Conservation (phyloP, 2,888 invertebrate genomes). For the Orchesella flavescens region DNA sequence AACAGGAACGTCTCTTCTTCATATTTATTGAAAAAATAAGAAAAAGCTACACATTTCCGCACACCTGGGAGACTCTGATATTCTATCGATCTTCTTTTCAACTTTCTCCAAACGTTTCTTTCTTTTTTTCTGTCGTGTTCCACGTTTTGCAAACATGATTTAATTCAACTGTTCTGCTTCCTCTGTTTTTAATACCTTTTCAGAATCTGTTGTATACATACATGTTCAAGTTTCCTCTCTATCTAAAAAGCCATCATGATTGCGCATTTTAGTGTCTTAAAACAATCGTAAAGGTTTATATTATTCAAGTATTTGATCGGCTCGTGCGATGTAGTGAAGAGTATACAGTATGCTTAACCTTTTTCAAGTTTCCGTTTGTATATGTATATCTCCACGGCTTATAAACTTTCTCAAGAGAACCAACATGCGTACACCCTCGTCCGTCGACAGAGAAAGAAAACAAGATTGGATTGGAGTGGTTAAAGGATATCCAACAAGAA, state of each 20-base stretch:
- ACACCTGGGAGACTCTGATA: conserved; percentile 26
- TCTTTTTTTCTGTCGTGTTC: background rate
- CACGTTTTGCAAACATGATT: no score
- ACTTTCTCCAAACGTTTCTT: conserved; percentile 14
- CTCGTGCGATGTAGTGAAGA: no score
- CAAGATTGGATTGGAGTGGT: no score
- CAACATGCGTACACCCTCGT: no score
- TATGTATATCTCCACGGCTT: no score
- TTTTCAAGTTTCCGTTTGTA: no score
- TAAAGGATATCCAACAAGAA: no score
- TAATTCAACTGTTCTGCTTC: background rate
- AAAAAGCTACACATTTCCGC: background rate
- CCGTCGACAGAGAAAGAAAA: no score
- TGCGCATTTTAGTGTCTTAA: background rate
- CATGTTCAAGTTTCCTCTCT: background rate
- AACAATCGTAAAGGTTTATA: no score
- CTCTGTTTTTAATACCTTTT: background rate
- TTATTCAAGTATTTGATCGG: no score
- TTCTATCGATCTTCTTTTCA: conserved; percentile 9
- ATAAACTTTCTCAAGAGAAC: no score
- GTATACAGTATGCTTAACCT: no score
- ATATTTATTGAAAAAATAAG: background rate
- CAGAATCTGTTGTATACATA: background rate
- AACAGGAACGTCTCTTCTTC: background rate
- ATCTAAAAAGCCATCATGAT: background rate